Base-by-base conservation (phyloP, 2,113 vertebrate genomes). In the Siphamia tubifer region DNA sequence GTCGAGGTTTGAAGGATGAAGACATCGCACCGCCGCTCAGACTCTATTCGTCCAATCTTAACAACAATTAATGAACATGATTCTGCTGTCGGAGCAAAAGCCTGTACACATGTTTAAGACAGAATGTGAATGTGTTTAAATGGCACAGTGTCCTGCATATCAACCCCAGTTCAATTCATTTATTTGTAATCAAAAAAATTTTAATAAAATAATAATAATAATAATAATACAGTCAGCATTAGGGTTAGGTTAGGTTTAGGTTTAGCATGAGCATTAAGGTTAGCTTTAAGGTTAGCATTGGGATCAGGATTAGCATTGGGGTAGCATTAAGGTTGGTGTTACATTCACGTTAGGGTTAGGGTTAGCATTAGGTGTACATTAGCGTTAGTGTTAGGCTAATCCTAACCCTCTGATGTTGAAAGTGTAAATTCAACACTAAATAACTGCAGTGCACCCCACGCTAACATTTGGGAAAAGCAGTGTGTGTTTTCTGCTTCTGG, bases 51-150 rank as follows among this genome's bases (percentile, higher is more conserved):
- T 64, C 32, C 7, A 32, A 53, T 40, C 30, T 34, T 31, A 16
- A 63, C 39, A 43, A 16, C 12, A 45, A 16, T 13, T 10, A 5
- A 61, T 47, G 45, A 32, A 51, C 30, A 6, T 68, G 40, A 68
- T 11, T 19, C 31, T 31, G 52, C 38, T 12, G 56, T 15, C 54
- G 19, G 48, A 62, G 56, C 28, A 67, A 28, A 32, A 31, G 30
- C 13, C 7, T 34, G 20, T 12, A 16, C 39, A 23, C 7, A 57
- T 7, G 31, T 74, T 84, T 44, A 60, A 74, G 39, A 4, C 5
- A 45, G 44, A 21, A 28, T 38, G 35, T 72, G 70, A 60, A 55
- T 28, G 27, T 60, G 60, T 28, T 43, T 43, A 28, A 81, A 73
- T 63, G 51, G 16, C 19, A 54, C 40, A 34, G 27, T 43, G 15